These are phyloP conservation scores for Meloe dianella DNA, from an alignment of 2,888 invertebrate species.

Conservation along the genomic window DNA sequence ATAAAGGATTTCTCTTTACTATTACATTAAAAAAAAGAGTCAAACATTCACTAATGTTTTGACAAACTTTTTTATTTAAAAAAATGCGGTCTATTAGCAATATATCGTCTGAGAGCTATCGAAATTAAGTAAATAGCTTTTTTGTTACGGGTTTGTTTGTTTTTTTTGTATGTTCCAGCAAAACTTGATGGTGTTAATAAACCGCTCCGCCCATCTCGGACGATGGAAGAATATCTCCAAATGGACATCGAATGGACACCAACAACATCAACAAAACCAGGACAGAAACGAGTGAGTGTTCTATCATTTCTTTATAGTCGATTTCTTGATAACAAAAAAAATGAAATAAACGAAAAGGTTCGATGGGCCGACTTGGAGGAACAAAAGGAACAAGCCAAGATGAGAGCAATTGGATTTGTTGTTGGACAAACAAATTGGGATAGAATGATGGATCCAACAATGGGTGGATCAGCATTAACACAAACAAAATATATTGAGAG, in stretches of 20 bases:
- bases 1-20: neutral
- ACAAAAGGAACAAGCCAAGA: constrained; percentile 86
- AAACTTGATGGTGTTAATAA: constrained; percentile 90
- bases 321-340: constrained; percentile 2
- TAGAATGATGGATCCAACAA: constrained; percentile 90
- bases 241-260: constrained; percentile 78
- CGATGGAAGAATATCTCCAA: constrained; percentile 94
- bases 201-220: constrained; percentile 72
- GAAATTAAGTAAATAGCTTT: neutral
- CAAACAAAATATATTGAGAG: constrained; percentile 89
- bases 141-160: neutral
- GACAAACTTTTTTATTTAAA: constrained; percentile 15
- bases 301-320: constrained; percentile 14
- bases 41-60: constrained; percentile 30
- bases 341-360: constrained; percentile 67
- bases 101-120: neutral
- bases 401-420: constrained; percentile 94
- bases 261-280: constrained; percentile 66
- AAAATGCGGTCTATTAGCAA: neutral
- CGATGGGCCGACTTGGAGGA: constrained; percentile 99
- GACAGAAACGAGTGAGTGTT: constrained; percentile 85
- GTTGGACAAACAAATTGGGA: constrained; percentile 97
- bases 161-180: constrained; percentile 67
- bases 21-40: constrained; percentile 7
- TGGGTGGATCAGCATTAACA: constrained; percentile 87